Evolutionary conservation across 2,113 vertebrate genomes (phyloP).

Genomic region (Physeter macrocephalus): DNA sequence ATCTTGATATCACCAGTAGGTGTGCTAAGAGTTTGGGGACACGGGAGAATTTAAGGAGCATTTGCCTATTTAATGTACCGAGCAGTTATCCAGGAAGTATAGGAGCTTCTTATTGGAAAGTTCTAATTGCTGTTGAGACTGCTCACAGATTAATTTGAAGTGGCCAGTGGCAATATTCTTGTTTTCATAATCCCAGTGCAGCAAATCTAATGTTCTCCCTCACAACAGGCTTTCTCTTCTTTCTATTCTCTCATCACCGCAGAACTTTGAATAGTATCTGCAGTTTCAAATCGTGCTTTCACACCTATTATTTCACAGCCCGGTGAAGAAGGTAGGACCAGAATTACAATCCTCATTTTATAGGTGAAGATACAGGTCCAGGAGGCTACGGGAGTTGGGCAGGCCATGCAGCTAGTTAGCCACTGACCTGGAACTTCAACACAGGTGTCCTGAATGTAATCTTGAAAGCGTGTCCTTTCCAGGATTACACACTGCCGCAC

Average conservation of each 20-base stretch:
- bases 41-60: conserved; percentile 61
- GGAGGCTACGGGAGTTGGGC: background rate
- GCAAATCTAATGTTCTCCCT: conserved; percentile 37
- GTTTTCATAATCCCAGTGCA: conserved; percentile 58
- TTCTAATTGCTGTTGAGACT: conserved; percentile 71
- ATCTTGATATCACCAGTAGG: conserved; percentile 77
- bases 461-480: background rate
- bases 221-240: background rate
- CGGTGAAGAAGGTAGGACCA: background rate
- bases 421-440: background rate
- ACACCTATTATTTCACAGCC: background rate
- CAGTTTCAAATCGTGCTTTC: conserved; percentile 28
- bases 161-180: conserved; percentile 44
- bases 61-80: conserved; percentile 71
- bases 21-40: conserved; percentile 78
- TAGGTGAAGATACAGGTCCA: background rate
- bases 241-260: background rate
- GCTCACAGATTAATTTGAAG: conserved; percentile 62
- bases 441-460: conserved; percentile 1
- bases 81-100: conserved; percentile 64
- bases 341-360: background rate
- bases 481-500: background rate
- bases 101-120: conserved; percentile 68
- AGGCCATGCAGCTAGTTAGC: background rate
- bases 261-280: background rate